Evolutionary conservation across 2,797 vertebrate genomes (phyloP), one percentile per base, ranked within the genome.

Genomic region (Ibycter americanus): DNA sequence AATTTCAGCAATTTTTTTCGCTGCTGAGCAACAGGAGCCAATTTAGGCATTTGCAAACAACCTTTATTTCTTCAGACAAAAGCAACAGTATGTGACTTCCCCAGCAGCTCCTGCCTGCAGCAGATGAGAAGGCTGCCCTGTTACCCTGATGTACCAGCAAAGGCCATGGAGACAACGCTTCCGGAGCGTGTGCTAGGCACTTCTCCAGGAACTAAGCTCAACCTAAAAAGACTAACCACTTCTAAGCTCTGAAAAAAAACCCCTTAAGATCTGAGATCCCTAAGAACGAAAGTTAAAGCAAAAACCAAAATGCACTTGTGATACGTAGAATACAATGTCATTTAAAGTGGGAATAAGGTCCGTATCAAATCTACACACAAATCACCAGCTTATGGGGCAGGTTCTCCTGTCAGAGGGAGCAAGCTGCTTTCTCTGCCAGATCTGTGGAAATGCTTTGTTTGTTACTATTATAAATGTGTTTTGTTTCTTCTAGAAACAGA

Each of bases 401-500:
- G 36, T 54, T 87, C 38, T 61, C 46, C 40, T 27, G 7, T 58
- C 72, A 32, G 68, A 87, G 8, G 36, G 34, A 93, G 47, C 52
- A 87, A 80, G 61, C 42, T 55, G 71, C 67, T 34, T 82, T 87
- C 36, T 83, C 31, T 32, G 47, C 27, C 54, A 55, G 56, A 80
- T 27, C 56, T 51, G 38, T 61, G 40, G 51, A 89, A 80, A 12
- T 26, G 59, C 65, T 89, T 77, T 80, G 54, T 93, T 89, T 89
- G 46, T 54, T 51, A 32, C 84, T 81, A 31, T 44, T n/a, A 86
- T 49, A 83, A 88, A 76, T 62, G 31, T 36, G 46, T n/a, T 91
- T 93, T 86, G 49, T 93, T 81, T 93, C 49, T 83, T 81, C 54
- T 58, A 70, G 54, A 96, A 92, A 73, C 59, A 95, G 80, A 90